A percentile compares a stretch with the other conserved stretches of the same genome.
These are phyloP conservation scores for Lagria hirta DNA, from an alignment of 2,888 invertebrate species.

Conservation along the genomic window DNA sequence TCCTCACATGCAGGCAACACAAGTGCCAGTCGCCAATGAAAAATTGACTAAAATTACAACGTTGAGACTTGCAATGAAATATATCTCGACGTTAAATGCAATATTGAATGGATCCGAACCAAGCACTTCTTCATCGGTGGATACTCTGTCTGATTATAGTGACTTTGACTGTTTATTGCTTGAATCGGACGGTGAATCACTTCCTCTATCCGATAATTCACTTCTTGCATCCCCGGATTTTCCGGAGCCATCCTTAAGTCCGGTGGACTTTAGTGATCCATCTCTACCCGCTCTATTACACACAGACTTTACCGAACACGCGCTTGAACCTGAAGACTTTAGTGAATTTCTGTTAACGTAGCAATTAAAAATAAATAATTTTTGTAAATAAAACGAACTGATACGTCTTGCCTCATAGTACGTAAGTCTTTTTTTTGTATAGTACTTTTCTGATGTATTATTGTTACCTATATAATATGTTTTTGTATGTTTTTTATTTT, in stretches of 20 bases:
- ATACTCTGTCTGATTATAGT: slow-evolving; percentile 42
- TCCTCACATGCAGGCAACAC: slow-evolving; percentile 59
- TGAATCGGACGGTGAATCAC: slow-evolving; percentile 63
- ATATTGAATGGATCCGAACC: slow-evolving; percentile 53
- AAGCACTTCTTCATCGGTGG: slow-evolving; percentile 16
- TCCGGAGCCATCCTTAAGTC: slow-evolving; percentile 59
- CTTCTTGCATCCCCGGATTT: slow-evolving; percentile 56
- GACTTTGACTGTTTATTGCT: slow-evolving; percentile 56
- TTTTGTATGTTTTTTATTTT: slow-evolving; percentile 34
- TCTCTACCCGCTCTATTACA: slow-evolving; percentile 48
- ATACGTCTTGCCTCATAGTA: slow-evolving; percentile 41
- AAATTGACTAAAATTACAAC: slow-evolving; percentile 90
- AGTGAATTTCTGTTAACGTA: slow-evolving; percentile 39
- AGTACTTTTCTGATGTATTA: slow-evolving; percentile 35
- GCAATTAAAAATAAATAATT: slow-evolving; percentile 18
- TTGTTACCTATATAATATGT: slow-evolving; percentile 40
- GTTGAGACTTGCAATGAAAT: slow-evolving; percentile 81
- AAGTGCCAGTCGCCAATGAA: slow-evolving; percentile 62
- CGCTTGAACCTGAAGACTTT: slow-evolving; percentile 48
- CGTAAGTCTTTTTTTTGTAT: slow-evolving; percentile 34
- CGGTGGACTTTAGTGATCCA: slow-evolving; percentile 57
- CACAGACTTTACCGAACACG: slow-evolving; percentile 50
- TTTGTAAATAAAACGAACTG: slow-evolving; percentile 39
- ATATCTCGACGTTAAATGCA: slow-evolving; percentile 75
- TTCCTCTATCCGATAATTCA: slow-evolving; percentile 60